Evolutionary conservation across 2,888 invertebrate genomes (phyloP), one percentile per base, ranked within the genome.

Genomic region (Baccha elongata): DNA sequence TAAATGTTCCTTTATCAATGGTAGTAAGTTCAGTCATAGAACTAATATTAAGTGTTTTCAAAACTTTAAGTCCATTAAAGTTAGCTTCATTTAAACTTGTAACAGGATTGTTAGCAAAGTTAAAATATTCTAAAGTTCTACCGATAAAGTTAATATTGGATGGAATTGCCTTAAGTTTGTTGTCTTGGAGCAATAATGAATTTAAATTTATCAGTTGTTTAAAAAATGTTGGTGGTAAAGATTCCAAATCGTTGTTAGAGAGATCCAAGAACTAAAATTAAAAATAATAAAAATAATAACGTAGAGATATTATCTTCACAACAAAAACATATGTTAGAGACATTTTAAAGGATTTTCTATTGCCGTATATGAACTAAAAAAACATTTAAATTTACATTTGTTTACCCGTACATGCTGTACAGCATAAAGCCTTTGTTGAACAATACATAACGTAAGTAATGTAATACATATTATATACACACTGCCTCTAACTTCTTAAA

Each of bases 81-180:
- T 93, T 93, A 85, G 92, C 91, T 84, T 93, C 92, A 46, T 91
- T 92, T 2, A 95, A 89, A 85, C 92, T 92, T 15, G 91, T 88
- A 48, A 95, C 92, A 0, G 92, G 92, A 88, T 95, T 95, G 75
- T 92, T 91, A 84, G 94, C 93, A 86, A 95, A 90, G 37, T 92
- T 93, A 15, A 95, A 90, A 68, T 91, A 92, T 86, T 92, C 90
- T 75, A 95, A 89, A 4, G 92, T 92, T 53, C 88, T 88, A n/a
- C 93, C 92, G 26, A 94, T 88, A 64, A 92, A 87, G 53, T 90
- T 91, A 48, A 94, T 87, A 85, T 92, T 92, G 60, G 91, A 91
- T 0, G 95, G 94, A 15, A 94, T 92, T 4, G 91, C 91, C 46
- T 91, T 91, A 64, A 95, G 91, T 53, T 91, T 89, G 88, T 95